Conservation (phyloP, 2,888 invertebrate species). For the Chrysolina oricalcia region DNA sequence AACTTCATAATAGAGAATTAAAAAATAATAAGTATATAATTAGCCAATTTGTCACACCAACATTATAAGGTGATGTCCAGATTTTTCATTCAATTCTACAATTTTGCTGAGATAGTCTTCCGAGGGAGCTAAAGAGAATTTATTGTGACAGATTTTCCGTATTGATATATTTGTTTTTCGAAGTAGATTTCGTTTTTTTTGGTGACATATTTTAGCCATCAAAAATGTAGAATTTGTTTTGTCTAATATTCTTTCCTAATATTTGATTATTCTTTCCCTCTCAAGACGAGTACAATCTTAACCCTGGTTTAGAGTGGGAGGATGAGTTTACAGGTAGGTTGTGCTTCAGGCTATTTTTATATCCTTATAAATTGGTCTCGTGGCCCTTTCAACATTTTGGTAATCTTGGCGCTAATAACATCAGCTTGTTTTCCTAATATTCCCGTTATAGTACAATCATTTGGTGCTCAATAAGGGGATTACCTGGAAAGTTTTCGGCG, state of each 20-base stretch:
- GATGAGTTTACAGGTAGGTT: conserved; percentile 99
- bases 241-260: conserved; percentile 67
- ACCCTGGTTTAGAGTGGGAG: conserved; percentile 99
- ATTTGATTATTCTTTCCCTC: conserved; percentile 76
- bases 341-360: conserved; percentile 49
- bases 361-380: conserved; percentile 29
- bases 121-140: neutral
- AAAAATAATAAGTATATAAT: neutral
- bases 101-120: conserved; percentile 29
- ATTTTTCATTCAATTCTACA: conserved; percentile 36
- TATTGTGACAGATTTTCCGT: neutral
- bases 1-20: neutral
- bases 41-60: neutral
- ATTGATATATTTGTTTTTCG: no score
- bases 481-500: no score
- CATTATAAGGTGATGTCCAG: conserved; percentile 23
- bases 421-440: conserved; percentile 16
- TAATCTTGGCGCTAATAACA: conserved; percentile 22
- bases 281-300: conserved; percentile 99
- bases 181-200: neutral
- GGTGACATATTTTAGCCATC: conserved; percentile 47
- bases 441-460: neutral
- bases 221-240: conserved; percentile 48
- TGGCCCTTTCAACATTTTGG: conserved; percentile 29
- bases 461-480: no score